Percentiles rank a stretch among this genome's conserved stretches.
These are phyloP conservation scores for Gerris buenoi DNA, from an alignment of 1,140 invertebrate genomes.

Conservation along the genomic window DNA sequence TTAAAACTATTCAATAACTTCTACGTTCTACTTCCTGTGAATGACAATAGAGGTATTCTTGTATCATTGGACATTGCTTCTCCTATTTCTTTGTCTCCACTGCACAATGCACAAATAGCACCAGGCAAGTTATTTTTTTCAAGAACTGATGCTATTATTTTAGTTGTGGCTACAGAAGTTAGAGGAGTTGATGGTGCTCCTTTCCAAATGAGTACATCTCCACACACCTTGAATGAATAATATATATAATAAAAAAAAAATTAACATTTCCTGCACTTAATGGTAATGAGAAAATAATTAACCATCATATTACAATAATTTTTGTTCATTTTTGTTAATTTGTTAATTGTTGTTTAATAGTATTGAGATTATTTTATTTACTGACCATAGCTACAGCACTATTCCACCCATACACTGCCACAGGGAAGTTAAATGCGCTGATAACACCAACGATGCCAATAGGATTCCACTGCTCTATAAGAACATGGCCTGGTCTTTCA, in stretches of 20 bases:
- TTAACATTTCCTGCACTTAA: too few species aligned
- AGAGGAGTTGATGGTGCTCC: conserved; percentile 83
- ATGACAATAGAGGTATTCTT: conserved; percentile 67
- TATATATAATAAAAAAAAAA: too few species aligned
- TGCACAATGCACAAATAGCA: conserved; percentile 73
- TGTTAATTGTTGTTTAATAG: too few species aligned
- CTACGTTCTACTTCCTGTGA: conserved; percentile 96
- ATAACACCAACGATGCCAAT: conserved; percentile 88
- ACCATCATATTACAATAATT: too few species aligned
- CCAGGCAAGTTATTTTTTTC: conserved; percentile 74
- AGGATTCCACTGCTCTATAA: conserved; percentile 92
- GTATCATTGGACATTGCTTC: conserved; percentile 65
- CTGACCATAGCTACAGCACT: conserved; percentile 84
- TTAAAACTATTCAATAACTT: too few species aligned
- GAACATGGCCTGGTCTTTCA: conserved; percentile 76
- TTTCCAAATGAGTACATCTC: conserved; percentile 89
- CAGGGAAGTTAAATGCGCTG: conserved; percentile 97
- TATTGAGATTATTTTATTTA: too few species aligned
- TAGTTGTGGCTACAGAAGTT: conserved; percentile 81
- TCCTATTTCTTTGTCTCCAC: conserved; percentile 78
- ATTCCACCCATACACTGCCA: conserved; percentile 98
- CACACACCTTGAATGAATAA: conserved; percentile 58
- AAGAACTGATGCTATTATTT: conserved; percentile 63
- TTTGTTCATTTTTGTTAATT: too few species aligned
- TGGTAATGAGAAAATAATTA: too few species aligned